Evolutionary conservation across 1,140 invertebrate species (phyloP), one percentile per base, ranked within the genome.

Genomic region (Drosophila simulans): DNA sequence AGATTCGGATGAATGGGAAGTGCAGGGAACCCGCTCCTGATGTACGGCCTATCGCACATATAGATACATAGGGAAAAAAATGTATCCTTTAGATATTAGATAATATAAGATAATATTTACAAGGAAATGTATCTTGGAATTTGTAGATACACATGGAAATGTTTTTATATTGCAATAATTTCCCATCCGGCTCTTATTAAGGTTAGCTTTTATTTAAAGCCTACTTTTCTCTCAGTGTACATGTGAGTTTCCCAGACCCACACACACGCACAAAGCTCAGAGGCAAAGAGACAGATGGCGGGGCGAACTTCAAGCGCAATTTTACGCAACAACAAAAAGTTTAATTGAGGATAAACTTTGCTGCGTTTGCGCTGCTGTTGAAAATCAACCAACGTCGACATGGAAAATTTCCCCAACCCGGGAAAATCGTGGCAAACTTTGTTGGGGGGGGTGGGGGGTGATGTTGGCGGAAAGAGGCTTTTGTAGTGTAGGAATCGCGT

Each of bases 311-410:
- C 66, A 70, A 70, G 78, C 59, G 83, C 75, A 86, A 85, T 86
- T 86, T 86, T 88, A 78, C 83, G 79, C 82, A 86, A 82, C 82
- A 82, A 86, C 82, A 86, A 88, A 86, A 86, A 86, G 83, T 86
- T 86, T 86, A 86, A 86, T 86, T 86, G 82, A 88, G 82, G 82
- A 86, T 86, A 86, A 86, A 86, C 82, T 86, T 86, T 86, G 74
- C 82, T 75, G 82, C 83, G 83, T 86, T 88, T 86, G 82, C 83
- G 83, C 65, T 86, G 82, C 83, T 88, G 82, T 86, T 85, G 78
- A 85, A 81, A 82, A 82, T 82, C 80, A 74, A 80, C 69, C 76
- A 79, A 73, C 76, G 77, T 60, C 76, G 77, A 52, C 76, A 79
- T 79, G 76, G 77, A 79, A 78, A 77, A 82, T 68, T 82, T 58